Evolutionary conservation across 2,113 vertebrate genomes (phyloP).

Genomic region (Argyrosomus japonicus): DNA sequence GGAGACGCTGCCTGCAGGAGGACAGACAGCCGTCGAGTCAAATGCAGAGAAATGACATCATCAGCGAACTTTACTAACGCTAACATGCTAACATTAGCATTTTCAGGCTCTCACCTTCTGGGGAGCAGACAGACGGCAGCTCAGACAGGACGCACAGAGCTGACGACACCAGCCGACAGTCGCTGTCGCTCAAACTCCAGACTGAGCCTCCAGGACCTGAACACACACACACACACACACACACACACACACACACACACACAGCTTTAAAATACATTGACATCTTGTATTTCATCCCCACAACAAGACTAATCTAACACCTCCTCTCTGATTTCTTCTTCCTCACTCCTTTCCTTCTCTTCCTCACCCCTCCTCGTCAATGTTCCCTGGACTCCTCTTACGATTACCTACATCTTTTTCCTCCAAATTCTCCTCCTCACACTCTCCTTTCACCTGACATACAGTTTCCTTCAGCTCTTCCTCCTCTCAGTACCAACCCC

Average conservation of each 20-base stretch:
- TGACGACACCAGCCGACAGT: constrained; percentile 86
- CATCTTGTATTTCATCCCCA: too few relatives aligned
- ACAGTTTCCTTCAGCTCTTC: not conserved
- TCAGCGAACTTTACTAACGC: too few relatives aligned
- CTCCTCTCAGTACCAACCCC: not conserved
- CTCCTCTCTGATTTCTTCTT: too few relatives aligned
- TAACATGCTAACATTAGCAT: not conserved
- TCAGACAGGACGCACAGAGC: constrained; percentile 91
- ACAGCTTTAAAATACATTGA: too few relatives aligned
- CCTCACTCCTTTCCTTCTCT: too few relatives aligned
- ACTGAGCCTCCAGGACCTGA: constrained; percentile 79
- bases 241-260: constrained; percentile 27
- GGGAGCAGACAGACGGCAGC: constrained; percentile 93
- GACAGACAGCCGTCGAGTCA: not conserved
- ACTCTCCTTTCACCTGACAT: not conserved
- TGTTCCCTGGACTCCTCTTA: too few relatives aligned
- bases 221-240: constrained; percentile 16
- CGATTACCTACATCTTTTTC: too few relatives aligned
- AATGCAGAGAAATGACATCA: not conserved
- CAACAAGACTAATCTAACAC: too few relatives aligned
- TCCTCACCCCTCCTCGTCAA: too few relatives aligned
- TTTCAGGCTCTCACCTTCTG: constrained; percentile 86
- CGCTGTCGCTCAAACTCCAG: constrained; percentile 84
- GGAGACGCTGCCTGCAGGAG: constrained; percentile 91
- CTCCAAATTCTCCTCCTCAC: not conserved